Conservation (phyloP, 2,113 vertebrate genomes). For the Xyliphius kryptos region DNA sequence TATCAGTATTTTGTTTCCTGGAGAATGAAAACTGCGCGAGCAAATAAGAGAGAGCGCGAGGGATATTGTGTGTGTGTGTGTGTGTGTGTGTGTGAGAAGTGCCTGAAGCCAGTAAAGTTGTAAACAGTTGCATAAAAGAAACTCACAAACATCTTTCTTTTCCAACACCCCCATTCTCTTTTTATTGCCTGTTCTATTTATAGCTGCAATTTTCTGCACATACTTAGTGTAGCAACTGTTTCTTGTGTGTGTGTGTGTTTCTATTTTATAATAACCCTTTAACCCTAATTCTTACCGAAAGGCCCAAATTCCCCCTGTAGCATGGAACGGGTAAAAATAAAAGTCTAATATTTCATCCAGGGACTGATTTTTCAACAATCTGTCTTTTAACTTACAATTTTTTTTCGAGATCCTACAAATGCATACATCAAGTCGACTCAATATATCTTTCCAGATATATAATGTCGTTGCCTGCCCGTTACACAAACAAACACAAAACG, state of each 20-base stretch:
- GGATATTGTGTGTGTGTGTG: conserved; percentile 12
- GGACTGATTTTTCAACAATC: background rate
- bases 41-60: conserved; percentile 1
- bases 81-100: background rate
- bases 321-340: no score
- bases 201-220: background rate
- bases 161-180: background rate
- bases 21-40: conserved; percentile 28
- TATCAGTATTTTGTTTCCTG: conserved; percentile 16
- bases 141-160: background rate
- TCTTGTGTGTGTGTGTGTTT: conserved; percentile 3
- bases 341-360: no score
- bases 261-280: conserved; percentile 7
- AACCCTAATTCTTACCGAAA: background rate
- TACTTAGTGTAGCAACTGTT: background rate
- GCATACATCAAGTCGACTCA: no score
- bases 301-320: conserved; percentile 5
- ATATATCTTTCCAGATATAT: no score
- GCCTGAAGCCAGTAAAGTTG: background rate
- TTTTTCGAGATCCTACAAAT: no score
- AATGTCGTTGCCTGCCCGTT: no score
- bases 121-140: conserved; percentile 5
- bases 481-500: no score
- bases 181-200: conserved; percentile 2
- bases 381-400: no score